Base-by-base conservation (phyloP, 2,113 vertebrate species). In the Petromus typicus region DNA sequence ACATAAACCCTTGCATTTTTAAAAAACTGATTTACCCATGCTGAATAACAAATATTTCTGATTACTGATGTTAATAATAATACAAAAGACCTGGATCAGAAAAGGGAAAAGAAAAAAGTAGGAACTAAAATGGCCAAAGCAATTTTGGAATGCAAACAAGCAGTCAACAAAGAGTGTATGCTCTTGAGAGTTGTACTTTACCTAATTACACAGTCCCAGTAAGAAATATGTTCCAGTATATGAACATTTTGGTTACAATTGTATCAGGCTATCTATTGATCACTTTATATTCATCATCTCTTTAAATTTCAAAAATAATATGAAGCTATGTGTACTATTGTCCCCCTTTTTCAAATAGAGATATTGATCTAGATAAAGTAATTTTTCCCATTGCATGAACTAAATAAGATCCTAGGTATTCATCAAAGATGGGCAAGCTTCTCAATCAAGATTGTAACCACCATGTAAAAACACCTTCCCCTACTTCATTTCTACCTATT, bases 301-400 rank as follows among this genome's bases (percentile, higher is more conserved):
- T 48, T 86, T 56, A 90, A 93, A 82, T 37, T 93, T 96, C 56
- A 93, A 59, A 75, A 94, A 66, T 76, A 96, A 80, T 56, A 67
- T 59, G 22, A 96, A 25, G 14, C 75, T 89, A 13, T 56, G 37
- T 8, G 32, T 61, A 69, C 67, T 92, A 66, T 48, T 71, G 64
- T 25, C 48, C 25, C 17, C 54, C 69, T 13, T 71, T 95, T 92
- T 40, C 40, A 88, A 18, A 73, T 51, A 87, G 73, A 48, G 69
- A 76, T 40, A 85, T 20, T 71, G 48, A 87, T 69, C 83, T 90
- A 82, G 30, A 43, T 7, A 88, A 86, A 95, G 40, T 45, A 84
- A 83, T 57, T n/a, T 80, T 59, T 90, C 11, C 43, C 37, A 76
- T 64, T 63, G 81, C 48, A 69, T 12, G 51, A 27, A 84, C 76